phyloP scores from a whole-genome alignment of 2,888 invertebrate genomes.

The Ernsta delagoae region DNA sequence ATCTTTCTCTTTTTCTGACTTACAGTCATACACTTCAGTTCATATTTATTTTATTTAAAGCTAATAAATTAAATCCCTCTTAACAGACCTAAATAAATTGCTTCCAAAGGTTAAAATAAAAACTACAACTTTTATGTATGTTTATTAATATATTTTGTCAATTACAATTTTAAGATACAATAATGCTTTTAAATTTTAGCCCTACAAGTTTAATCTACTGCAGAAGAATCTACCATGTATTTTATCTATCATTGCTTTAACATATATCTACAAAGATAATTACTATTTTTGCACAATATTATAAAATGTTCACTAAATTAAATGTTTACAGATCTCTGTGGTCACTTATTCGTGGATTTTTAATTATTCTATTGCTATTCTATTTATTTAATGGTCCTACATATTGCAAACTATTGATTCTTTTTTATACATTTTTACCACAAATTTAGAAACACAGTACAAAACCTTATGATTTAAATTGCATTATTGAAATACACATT shows the following conservation, averaged over 20 bases:
- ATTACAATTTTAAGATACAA: conserved; percentile 75
- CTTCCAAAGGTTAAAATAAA: conserved; percentile 26
- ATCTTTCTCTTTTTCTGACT: no score
- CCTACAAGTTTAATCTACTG: conserved; percentile 73
- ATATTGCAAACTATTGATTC: not conserved
- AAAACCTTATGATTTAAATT: conserved; percentile 26
- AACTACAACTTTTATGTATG: conserved; percentile 1
- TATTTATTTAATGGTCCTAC: no score
- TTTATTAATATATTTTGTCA: conserved; percentile 69
- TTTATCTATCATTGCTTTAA: conserved; percentile 55
- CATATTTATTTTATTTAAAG: no score
- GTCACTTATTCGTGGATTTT: conserved; percentile 12
- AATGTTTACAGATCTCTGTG: conserved; percentile 29
- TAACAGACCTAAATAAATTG: no score
- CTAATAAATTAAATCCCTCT: no score
- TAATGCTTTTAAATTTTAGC: conserved; percentile 63
- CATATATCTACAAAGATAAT: conserved; percentile 46
- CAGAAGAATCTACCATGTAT: conserved; percentile 57
- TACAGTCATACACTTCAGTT: no score
- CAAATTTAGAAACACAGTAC: conserved; percentile 39
- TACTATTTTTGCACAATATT: conserved; percentile 34
- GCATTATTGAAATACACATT: conserved; percentile 12
- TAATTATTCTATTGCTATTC: conserved; percentile 20
- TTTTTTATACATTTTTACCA: conserved; percentile 24
- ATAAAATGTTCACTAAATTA: conserved; percentile 32